Conservation (phyloP, 2,113 vertebrate genomes). For the Melierax canorus region DNA sequence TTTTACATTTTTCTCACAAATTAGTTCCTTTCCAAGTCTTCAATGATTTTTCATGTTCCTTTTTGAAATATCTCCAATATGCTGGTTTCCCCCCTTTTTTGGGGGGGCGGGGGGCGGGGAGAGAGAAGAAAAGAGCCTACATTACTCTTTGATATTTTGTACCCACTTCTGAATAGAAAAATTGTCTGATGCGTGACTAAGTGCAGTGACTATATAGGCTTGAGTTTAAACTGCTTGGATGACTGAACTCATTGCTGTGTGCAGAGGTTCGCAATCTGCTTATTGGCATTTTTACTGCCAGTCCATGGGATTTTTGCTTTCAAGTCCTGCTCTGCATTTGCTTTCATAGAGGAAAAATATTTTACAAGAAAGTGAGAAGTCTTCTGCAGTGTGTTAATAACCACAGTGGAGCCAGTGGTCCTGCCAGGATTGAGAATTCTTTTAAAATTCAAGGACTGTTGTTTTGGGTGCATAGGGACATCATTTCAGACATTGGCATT, state of each 20-base stretch:
- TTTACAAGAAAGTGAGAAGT: not conserved
- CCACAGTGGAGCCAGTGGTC: not conserved
- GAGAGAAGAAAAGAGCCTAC: not conserved
- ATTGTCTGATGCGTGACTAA: not conserved
- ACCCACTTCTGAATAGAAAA: not conserved
- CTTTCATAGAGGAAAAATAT: not conserved
- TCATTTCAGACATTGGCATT: not conserved
- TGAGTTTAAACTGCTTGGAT: not conserved
- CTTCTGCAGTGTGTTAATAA: not conserved
- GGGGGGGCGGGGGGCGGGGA: fast-evolving
- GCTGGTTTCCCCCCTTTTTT: not conserved
- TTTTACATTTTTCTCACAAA: not conserved
- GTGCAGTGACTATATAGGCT: not conserved
- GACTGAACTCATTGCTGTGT: not conserved
- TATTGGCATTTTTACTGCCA: not conserved
- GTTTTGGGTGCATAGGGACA: not conserved
- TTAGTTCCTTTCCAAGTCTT: not conserved
- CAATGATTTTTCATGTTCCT: not conserved
- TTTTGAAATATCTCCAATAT: not conserved
- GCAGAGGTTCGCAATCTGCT: not conserved
- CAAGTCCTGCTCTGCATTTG: not conserved
- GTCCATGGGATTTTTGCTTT: not conserved
- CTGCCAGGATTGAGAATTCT: not conserved
- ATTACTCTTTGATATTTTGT: not conserved
- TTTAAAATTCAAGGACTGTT: not conserved